These are phyloP conservation scores for Phoxinus phoxinus DNA, from an alignment of 2,113 vertebrate species.

Conservation along the genomic window DNA sequence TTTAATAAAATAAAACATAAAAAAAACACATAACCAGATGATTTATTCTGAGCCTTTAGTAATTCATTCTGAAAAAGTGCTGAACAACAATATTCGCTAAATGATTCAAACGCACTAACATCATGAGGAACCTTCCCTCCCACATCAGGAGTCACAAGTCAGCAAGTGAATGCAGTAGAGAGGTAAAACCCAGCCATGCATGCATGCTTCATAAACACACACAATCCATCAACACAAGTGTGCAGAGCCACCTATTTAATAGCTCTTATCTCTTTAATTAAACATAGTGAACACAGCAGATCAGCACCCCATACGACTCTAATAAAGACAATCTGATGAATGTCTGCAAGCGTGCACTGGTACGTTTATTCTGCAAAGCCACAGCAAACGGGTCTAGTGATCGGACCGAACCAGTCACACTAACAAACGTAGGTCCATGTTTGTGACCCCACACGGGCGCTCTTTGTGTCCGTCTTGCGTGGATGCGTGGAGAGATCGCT, in stretches of 20 bases:
- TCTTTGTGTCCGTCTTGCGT: constrained; percentile 1
- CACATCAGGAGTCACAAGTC: neutral
- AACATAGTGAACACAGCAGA: neutral
- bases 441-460: neutral
- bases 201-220: constrained; percentile 24
- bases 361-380: neutral
- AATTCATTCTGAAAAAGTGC: neutral
- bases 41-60: neutral
- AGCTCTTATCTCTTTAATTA: constrained; percentile 35
- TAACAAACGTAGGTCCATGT: neutral
- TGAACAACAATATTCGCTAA: neutral
- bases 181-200: constrained; percentile 12
- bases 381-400: constrained; percentile 18
- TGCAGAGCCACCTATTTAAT: neutral
- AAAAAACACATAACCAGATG: neutral
- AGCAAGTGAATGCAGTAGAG: neutral
- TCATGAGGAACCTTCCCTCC: neutral
- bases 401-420: neutral
- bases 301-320: neutral
- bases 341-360: neutral
- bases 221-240: neutral
- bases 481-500: constrained; percentile 57
- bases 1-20: neutral
- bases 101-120: neutral
- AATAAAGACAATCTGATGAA: constrained; percentile 22